Percentiles rank a stretch among this genome's conserved stretches.
These are phyloP conservation scores for Tetropium fuscum DNA, from an alignment of 2,888 invertebrate species.

Conservation along the genomic window DNA sequence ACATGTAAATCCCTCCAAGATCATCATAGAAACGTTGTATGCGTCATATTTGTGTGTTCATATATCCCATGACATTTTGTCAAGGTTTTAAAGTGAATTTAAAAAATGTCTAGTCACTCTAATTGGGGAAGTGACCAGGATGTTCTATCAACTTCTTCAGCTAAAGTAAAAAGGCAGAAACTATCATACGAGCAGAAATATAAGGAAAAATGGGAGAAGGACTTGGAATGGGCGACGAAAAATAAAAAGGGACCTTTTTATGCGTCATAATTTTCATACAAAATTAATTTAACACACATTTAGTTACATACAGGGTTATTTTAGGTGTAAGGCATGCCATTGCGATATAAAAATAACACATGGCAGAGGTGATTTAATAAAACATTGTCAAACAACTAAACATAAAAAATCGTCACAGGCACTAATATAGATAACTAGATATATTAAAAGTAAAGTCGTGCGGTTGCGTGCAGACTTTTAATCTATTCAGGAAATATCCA, in stretches of 20 bases:
- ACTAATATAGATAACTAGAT: too few relatives aligned
- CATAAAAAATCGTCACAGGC: not conserved
- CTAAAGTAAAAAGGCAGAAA: not conserved
- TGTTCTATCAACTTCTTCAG: not conserved
- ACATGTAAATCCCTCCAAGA: not conserved
- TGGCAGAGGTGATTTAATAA: not conserved
- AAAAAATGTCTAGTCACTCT: not conserved
- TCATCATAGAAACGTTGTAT: not conserved
- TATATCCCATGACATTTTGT: too few relatives aligned
- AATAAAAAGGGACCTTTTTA: not conserved
- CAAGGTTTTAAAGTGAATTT: not conserved
- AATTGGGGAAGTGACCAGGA: not conserved
- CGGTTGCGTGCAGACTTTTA: too few relatives aligned
- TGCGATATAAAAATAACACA: not conserved
- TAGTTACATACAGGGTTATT: not conserved
- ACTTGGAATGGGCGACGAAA: not conserved
- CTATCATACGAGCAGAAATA: not conserved
- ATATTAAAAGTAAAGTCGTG: too few relatives aligned
- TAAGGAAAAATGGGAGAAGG: not conserved
- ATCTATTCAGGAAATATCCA: too few relatives aligned
- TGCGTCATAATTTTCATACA: not conserved
- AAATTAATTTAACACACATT: not conserved
- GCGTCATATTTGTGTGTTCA: not conserved
- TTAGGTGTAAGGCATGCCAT: not conserved
- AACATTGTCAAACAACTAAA: not conserved